A percentile compares a stretch with the other conserved stretches of the same genome.
phyloP scores from a whole-genome alignment of 2,888 invertebrate genomes.

The Hipparchia sbordonii region DNA sequence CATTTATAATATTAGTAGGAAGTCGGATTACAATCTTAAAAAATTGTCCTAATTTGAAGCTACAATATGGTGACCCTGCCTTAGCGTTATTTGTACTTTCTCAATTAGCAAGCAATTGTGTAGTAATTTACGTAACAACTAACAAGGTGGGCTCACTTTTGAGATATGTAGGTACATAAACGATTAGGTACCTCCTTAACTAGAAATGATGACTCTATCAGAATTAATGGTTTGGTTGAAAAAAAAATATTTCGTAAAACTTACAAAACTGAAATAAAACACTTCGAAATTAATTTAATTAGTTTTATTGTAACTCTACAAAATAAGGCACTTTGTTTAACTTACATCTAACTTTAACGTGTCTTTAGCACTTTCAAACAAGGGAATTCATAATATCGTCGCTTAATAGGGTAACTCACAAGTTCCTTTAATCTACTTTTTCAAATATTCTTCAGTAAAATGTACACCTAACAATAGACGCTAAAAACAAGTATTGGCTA shows the following conservation, averaged over 20 bases:
- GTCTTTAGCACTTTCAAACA: not conserved
- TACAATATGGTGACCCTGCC: not conserved
- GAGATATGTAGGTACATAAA: too few species aligned
- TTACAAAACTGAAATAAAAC: not conserved
- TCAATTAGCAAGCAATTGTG: not conserved
- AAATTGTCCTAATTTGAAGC: too few species aligned
- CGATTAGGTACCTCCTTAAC: too few species aligned
- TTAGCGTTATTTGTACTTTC: not conserved
- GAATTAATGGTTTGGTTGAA: not conserved
- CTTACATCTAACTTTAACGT: not conserved
- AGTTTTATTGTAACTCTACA: not conserved
- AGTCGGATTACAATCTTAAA: too few species aligned
- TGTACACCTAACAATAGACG: too few species aligned
- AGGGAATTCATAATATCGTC: too few species aligned
- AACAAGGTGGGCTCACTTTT: not conserved
- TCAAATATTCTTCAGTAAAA: too few species aligned
- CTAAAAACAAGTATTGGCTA: too few species aligned
- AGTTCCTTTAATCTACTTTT: too few species aligned
- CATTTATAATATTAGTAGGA: too few species aligned
- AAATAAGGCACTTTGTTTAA: not conserved
- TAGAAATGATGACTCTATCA: too few species aligned
- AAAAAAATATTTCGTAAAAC: not conserved
- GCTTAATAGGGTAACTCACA: too few species aligned
- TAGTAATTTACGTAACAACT: not conserved
- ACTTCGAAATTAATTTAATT: not conserved